A percentile compares a stretch with the other conserved stretches of the same genome.
Evolutionary conservation across 2,888 invertebrate species (phyloP).

Genomic region (Athrips mouffetella): DNA sequence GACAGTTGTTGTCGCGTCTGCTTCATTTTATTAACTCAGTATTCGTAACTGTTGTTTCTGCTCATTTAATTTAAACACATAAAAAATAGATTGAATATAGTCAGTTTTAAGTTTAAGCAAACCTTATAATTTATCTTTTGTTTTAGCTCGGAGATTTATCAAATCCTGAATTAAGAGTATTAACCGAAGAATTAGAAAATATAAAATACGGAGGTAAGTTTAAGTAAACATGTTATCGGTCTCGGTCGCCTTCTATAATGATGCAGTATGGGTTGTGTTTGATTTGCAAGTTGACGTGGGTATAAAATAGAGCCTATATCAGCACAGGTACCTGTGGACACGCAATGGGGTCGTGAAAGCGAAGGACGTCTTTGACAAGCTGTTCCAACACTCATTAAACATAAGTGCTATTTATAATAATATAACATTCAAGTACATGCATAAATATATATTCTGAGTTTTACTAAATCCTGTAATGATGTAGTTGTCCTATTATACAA

Average conservation of each 20-base stretch:
- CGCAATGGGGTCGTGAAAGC: constrained; percentile 12
- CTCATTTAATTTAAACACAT: not conserved
- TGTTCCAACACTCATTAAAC: not conserved
- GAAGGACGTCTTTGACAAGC: constrained; percentile 2
- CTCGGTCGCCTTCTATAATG: no score
- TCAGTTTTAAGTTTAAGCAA: not conserved
- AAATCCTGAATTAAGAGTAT: constrained; percentile 92
- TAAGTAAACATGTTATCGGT: not conserved
- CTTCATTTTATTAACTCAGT: constrained; percentile 7
- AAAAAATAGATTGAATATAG: not conserved
- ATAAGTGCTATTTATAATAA: not conserved
- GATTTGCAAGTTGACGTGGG: not conserved
- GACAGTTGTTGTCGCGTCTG: constrained; percentile 24
- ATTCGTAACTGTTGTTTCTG: no score
- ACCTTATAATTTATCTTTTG: constrained; percentile 30
- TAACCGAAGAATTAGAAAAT: constrained; percentile 94
- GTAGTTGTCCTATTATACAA: no score
- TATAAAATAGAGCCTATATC: not conserved
- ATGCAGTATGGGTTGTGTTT: not conserved
- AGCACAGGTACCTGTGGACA: not conserved
- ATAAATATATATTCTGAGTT: no score
- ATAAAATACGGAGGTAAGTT: constrained; percentile 93
- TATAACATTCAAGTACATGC: not conserved
- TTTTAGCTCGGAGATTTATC: constrained; percentile 94
- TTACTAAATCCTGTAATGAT: no score